Conservation (phyloP, 1,140 invertebrate species). For the Drosophila asahinai region DNA sequence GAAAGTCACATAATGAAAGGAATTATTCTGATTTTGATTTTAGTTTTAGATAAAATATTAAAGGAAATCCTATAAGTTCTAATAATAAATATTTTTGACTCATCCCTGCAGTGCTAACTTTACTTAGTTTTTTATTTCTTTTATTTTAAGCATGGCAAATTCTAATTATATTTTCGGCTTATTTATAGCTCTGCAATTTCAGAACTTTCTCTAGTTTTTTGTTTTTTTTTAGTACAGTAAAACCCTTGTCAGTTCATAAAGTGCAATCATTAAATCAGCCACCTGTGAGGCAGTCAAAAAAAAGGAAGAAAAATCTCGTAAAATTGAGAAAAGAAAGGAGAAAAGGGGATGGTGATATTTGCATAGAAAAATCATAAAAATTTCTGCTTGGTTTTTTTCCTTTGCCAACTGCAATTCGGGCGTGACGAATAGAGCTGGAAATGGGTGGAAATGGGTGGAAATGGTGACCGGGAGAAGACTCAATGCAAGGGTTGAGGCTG, state of each 20-base stretch:
- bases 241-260: conserved; percentile 68
- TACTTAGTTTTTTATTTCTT: neutral
- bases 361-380: conserved; percentile 78
- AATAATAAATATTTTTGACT: neutral
- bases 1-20: neutral
- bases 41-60: neutral
- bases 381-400: conserved; percentile 22
- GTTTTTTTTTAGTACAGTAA: conserved; percentile 25
- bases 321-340: conserved; percentile 11
- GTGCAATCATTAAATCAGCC: conserved; percentile 66
- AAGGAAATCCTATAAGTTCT: neutral
- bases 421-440: conserved; percentile 53
- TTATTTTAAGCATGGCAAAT: conserved; percentile 41
- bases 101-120: neutral
- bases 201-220: neutral
- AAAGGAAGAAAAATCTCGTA: neutral
- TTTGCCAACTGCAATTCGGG: conserved; percentile 57
- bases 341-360: conserved; percentile 42
- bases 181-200: conserved; percentile 45
- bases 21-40: too few relatives aligned
- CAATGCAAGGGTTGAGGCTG: conserved; percentile 13
- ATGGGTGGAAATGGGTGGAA: conserved; percentile 5
- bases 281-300: conserved; percentile 49
- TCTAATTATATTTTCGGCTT: conserved; percentile 54
- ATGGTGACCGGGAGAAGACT: conserved; percentile 19